Evolutionary conservation across 2,113 vertebrate genomes (phyloP), one percentile per base, ranked within the genome.

Genomic region (Phoenicopterus ruber): DNA sequence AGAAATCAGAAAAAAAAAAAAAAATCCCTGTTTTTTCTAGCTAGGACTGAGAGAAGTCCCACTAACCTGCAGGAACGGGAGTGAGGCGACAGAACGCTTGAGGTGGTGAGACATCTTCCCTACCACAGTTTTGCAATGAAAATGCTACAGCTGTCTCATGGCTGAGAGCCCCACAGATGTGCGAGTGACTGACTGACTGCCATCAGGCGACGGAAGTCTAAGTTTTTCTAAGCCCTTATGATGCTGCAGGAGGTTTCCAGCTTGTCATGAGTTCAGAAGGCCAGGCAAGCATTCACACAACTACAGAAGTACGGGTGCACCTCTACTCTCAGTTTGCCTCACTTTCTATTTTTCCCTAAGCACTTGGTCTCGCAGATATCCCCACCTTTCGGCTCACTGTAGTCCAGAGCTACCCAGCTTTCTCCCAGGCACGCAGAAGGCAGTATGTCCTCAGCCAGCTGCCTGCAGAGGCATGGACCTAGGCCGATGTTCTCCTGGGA

Each of bases 401-500:
- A 42, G 42, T 47, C 31, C 57, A 50, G 29, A 93, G 40, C 9
- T 40, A 61, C 10, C 15, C 24, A 38, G 17, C 21, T 73, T 74
- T 69, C 19, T 69, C 12, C 13, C 19, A 42, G 49, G 25, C 25
- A 34, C 2, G 26, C 17, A 17, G 16, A 38, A 94, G 46, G 24
- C 32, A 65, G 10, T 9, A 17, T 36, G 29, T 57, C 20, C 22
- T 69, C 54, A 82, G 44, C 9, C 11, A 40, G 20, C 15, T 58
- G 32, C 49, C 24, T 57, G 13, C 54, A 42, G 63, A 87, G 9
- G 13, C 25, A 10, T 8, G 8, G 58, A 8, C 40, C 34, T 47
- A 77, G 38, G n/a, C 21, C 3, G 4, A 28, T 0, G 0, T 55
- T 80, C 20, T 49, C 13, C n/a, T 4, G 4, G 24, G 17, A 50